phyloP scores from a whole-genome alignment of 2,797 vertebrate genomes.

The Decapterus maruadsi region DNA sequence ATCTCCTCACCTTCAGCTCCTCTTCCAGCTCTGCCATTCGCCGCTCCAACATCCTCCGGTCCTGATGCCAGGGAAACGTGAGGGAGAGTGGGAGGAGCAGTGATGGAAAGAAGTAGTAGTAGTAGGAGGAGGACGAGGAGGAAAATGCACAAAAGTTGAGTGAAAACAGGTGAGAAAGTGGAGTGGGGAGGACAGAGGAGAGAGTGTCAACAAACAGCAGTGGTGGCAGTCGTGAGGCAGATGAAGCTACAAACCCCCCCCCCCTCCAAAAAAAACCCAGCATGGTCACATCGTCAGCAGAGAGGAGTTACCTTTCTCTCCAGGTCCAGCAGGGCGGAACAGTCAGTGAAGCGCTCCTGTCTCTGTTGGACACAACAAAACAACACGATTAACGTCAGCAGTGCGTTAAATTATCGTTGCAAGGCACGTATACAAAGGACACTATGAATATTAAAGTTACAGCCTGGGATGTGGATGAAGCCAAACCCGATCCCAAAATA shows the following conservation, averaged over 20 bases:
- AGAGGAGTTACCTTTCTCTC: constrained; percentile 87
- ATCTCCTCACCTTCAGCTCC: constrained; percentile 87
- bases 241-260: constrained; percentile 56
- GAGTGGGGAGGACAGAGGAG: constrained; percentile 41
- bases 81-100: constrained; percentile 28
- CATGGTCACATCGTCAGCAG: neutral
- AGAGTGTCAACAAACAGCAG: constrained; percentile 59
- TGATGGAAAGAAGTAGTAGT: constrained; percentile 15
- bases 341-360: constrained; percentile 89
- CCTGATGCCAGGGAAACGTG: constrained; percentile 72
- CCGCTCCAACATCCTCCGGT: constrained; percentile 87
- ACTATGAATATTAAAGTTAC: neutral
- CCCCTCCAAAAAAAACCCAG: neutral
- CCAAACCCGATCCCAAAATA: neutral
- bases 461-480: neutral
- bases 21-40: constrained; percentile 89
- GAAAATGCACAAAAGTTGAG: constrained; percentile 35
- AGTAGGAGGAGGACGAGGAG: neutral
- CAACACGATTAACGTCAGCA: neutral
- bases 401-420: neutral
- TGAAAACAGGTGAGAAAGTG: constrained; percentile 63
- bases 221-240: constrained; percentile 67
- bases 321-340: constrained; percentile 87
- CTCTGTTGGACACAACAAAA: constrained; percentile 79
- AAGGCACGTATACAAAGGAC: neutral